Base-by-base conservation (phyloP, 1,140 invertebrate genomes). In the Procambarus clarkii region DNA sequence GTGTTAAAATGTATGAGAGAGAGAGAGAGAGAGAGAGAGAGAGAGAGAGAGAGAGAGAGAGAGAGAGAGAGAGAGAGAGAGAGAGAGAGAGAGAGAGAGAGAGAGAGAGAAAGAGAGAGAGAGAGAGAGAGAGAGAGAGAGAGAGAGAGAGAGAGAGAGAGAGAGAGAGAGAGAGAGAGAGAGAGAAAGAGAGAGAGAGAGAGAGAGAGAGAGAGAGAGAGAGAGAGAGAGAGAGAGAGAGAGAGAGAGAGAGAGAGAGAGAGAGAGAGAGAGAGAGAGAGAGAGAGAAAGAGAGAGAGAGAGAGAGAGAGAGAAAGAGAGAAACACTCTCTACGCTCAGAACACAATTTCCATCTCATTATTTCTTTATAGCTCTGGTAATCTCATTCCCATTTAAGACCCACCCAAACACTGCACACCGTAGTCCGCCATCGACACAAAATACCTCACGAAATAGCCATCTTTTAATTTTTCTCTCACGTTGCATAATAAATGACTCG, bases 121-220 rank as follows among this genome's bases (percentile, higher is more conserved):
- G 4, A 74, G 71, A 74, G 4, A 74, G 71, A 74, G 4, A 74
- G 71, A 74, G 71, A 74, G 71, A 74, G 71, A 74, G 71, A 74
- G 71, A 74, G 71, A 74, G 71, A 74, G 71, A 74, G 71, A 74
- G 71, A 74, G 71, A 74, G 71, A 74, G 4, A 74, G 71, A 74
- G 4, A 74, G 71, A 74, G 4, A 74, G 71, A 74, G 71, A 74
- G 71, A 74, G 71, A 74, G 71, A 74, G 4, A 74, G 71, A 54
- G 50, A 54, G 50, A 54, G 50, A 54, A 3, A 74, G 71, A 74
- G 4, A 74, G 71, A 74, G 71, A 74, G 71, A 74, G 71, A 74
- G 71, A 74, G 71, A 74, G 71, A 74, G 71, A 74, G 71, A 74
- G 71, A 74, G 71, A 74, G 71, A 74, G 71, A 74, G 71, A 74